Conservation (phyloP, 2,797 vertebrate species). For the Megaceryle alcyon region DNA sequence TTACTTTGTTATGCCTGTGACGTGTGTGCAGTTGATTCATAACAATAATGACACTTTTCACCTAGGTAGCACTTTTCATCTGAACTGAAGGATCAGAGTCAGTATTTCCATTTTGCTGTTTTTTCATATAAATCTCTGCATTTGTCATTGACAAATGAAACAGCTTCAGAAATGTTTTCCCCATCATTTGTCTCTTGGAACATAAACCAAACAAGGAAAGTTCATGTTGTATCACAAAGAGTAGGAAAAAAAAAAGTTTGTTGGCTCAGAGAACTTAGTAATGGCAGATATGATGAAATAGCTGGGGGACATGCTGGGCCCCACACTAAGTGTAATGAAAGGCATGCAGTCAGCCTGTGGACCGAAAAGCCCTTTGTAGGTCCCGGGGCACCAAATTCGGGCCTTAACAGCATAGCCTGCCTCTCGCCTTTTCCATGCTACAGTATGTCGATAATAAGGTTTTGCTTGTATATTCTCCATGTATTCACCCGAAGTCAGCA, state of each 20-base stretch:
- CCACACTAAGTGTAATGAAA: not conserved
- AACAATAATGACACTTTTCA: constrained; percentile 53
- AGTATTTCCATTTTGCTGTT: constrained; percentile 66
- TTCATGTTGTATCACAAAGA: constrained; percentile 53
- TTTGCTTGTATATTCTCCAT: not conserved
- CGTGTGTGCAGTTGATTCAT: constrained; percentile 46
- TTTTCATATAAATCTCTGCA: constrained; percentile 58
- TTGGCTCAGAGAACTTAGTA: not conserved
- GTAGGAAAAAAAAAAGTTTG: not conserved
- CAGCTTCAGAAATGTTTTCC: constrained; percentile 66
- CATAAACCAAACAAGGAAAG: constrained; percentile 57
- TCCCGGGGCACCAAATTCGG: not conserved
- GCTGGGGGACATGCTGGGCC: constrained; percentile 8
- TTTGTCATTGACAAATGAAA: constrained; percentile 68
- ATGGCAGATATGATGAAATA: constrained; percentile 55
- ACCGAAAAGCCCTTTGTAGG: not conserved
- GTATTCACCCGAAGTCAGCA: not conserved
- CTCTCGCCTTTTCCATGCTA: not conserved
- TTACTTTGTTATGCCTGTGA: constrained; percentile 37
- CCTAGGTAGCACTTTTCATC: constrained; percentile 46
- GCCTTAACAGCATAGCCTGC: not conserved
- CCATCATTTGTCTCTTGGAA: constrained; percentile 69
- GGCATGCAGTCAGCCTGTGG: not conserved
- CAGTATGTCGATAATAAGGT: not conserved
- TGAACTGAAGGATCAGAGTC: constrained; percentile 23